These are phyloP conservation scores for Rhopalosiphum nymphaeae DNA, from an alignment of 2,888 invertebrate species.

Conservation along the genomic window DNA sequence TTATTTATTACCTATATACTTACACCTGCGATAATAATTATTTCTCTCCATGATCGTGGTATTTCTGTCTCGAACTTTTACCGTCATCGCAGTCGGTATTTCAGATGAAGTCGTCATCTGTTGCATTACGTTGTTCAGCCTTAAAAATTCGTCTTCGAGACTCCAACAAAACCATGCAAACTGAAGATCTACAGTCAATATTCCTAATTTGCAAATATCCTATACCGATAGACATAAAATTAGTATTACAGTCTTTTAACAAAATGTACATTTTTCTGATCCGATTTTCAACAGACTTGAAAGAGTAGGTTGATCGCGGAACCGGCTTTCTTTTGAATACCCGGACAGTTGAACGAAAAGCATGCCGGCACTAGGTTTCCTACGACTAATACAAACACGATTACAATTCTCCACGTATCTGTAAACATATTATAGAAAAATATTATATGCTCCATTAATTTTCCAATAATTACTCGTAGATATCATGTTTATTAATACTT, in stretches of 20 bases:
- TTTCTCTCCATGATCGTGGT: not conserved
- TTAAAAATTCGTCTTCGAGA: conserved; percentile 41
- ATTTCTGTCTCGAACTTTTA: not conserved
- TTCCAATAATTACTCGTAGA: not conserved
- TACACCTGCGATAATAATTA: conserved; percentile 23
- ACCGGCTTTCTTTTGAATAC: conserved; percentile 1
- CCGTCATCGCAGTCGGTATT: not conserved
- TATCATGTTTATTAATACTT: not conserved
- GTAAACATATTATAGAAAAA: not conserved
- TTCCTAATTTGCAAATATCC: conserved; percentile 66
- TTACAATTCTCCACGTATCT: not conserved
- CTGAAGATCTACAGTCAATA: conserved; percentile 64
- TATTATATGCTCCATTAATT: not conserved
- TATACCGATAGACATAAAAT: not conserved
- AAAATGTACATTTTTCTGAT: not conserved
- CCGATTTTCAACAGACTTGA: not conserved
- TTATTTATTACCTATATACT: not conserved
- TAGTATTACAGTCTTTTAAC: not conserved
- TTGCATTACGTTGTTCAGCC: conserved; percentile 50
- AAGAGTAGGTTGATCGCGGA: conserved; percentile 33
- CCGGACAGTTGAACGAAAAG: not conserved
- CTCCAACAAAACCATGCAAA: conserved; percentile 59
- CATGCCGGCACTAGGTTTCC: not conserved
- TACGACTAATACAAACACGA: not conserved
- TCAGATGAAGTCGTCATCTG: not conserved